Conservation (phyloP, 1,140 invertebrate genomes). For the Zelostemma sp. region DNA sequence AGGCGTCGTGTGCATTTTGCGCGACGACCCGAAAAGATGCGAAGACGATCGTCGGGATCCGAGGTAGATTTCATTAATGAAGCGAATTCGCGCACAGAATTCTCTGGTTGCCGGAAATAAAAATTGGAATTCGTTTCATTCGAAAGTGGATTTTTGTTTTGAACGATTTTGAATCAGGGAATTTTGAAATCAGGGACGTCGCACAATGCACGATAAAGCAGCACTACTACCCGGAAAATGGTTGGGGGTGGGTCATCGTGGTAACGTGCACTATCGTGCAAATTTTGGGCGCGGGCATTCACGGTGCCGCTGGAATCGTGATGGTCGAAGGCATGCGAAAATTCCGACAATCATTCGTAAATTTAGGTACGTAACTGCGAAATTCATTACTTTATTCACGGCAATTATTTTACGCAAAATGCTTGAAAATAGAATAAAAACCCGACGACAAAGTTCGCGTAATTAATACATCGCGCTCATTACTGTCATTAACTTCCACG, state of each 20-base stretch:
- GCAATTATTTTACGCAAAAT: background rate
- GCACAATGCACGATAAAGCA: slow-evolving; percentile 67
- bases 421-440: too few species aligned
- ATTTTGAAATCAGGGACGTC: slow-evolving; percentile 63
- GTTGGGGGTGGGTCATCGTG: slow-evolving; percentile 78
- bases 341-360: slow-evolving; percentile 52
- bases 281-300: slow-evolving; percentile 69
- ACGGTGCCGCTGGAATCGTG: slow-evolving; percentile 67
- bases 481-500: too few species aligned
- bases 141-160: too few species aligned
- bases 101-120: too few species aligned
- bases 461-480: too few species aligned
- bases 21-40: slow-evolving; percentile 24
- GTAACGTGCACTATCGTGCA: slow-evolving; percentile 71
- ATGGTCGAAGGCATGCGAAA: slow-evolving; percentile 56
- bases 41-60: slow-evolving; percentile 38
- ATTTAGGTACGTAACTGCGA: slow-evolving; percentile 53
- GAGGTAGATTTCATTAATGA: too few species aligned
- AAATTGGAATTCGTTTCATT: too few species aligned
- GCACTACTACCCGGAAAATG: slow-evolving; percentile 78
- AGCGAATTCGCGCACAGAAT: too few species aligned
- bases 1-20: slow-evolving; percentile 20
- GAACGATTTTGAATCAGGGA: too few species aligned
- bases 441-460: too few species aligned
- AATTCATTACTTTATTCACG: too few species aligned